A percentile compares a stretch with the other conserved stretches of the same genome.
Conservation (phyloP, 2,888 invertebrate species). For the Philonicus albiceps region DNA sequence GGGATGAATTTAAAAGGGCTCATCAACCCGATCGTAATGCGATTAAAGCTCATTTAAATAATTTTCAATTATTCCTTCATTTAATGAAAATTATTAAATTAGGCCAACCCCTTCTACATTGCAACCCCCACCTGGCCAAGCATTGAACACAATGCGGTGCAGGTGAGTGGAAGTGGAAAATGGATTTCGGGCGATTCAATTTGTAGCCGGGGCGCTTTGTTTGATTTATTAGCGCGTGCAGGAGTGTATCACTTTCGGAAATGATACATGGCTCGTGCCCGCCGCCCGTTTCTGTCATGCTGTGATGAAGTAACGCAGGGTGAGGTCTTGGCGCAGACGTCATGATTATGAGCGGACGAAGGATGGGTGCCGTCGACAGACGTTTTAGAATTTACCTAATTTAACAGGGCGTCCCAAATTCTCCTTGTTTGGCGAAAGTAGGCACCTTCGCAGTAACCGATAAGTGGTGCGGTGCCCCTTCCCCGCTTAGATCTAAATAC, state of each 20-base stretch:
- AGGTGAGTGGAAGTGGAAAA: conserved; percentile 21
- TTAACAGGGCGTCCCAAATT: neutral
- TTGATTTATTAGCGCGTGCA: conserved; percentile 24
- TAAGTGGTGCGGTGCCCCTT: neutral
- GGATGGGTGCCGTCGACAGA: neutral
- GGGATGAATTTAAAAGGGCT: conserved; percentile 19
- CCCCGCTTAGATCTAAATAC: neutral
- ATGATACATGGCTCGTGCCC: neutral
- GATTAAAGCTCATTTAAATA: conserved; percentile 38
- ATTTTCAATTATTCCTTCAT: conserved; percentile 37
- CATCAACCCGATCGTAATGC: conserved; percentile 27
- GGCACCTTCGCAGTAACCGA: neutral
- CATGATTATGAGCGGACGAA: neutral
- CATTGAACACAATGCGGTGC: neutral
- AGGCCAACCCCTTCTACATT: neutral
- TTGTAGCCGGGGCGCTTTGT: conserved; percentile 23
- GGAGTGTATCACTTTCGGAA: conserved; percentile 11
- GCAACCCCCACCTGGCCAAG: neutral
- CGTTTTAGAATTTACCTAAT: neutral
- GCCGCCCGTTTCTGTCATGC: neutral
- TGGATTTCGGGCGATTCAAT: conserved; percentile 20
- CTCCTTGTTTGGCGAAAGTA: neutral
- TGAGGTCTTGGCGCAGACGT: neutral
- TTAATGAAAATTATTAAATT: conserved; percentile 35
- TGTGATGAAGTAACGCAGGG: neutral